Conservation (phyloP, 2,113 vertebrate genomes). For the Puffinus mauretanicus region DNA sequence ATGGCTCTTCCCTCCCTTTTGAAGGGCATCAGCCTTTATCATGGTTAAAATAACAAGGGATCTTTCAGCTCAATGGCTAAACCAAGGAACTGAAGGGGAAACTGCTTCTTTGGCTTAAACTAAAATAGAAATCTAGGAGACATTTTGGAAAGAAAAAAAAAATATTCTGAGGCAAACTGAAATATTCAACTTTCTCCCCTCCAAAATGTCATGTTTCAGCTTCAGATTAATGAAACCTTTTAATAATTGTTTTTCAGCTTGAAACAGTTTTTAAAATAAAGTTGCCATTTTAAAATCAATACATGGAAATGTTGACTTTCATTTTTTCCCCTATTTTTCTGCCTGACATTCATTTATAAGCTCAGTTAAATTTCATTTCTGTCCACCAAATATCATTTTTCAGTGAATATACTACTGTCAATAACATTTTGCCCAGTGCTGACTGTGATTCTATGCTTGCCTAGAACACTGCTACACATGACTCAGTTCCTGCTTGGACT, state of each 20-base stretch:
- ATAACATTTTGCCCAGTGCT: neutral
- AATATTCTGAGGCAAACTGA: neutral
- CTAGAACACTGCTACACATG: conserved; percentile 32
- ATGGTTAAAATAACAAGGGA: neutral
- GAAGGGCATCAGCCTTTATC: neutral
- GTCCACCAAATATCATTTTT: neutral
- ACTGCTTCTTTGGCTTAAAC: neutral
- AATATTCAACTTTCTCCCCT: neutral
- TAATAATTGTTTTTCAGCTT: neutral
- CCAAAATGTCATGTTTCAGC: neutral
- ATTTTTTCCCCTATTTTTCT: neutral
- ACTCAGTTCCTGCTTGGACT: conserved; percentile 60
- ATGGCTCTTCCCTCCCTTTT: neutral
- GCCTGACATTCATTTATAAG: neutral
- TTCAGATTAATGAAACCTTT: conserved; percentile 10
- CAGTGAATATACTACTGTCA: neutral
- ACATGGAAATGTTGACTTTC: neutral
- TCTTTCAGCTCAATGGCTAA: neutral
- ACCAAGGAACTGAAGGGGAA: neutral
- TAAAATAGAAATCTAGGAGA: neutral
- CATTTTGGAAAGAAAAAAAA: neutral
- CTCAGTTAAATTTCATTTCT: neutral
- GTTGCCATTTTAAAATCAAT: conserved; percentile 44
- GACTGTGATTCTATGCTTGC: neutral
- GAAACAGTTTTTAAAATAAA: neutral